phyloP scores from a whole-genome alignment of 2,797 vertebrate genomes.

The Gymnothorax reevesii region DNA sequence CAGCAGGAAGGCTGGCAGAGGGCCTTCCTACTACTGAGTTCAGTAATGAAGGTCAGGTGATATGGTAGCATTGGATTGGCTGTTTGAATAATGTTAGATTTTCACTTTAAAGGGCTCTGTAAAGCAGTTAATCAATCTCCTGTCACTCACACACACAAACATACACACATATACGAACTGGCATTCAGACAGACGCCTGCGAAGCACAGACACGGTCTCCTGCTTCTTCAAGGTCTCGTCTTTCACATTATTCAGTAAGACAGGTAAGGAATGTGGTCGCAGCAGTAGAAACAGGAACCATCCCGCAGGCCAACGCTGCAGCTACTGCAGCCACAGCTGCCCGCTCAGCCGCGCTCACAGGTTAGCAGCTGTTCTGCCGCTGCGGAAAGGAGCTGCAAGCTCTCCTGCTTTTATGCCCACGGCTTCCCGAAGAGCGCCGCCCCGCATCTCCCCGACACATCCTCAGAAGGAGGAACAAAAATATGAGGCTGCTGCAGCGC shows the following conservation, averaged over 20 bases:
- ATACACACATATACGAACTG: not conserved
- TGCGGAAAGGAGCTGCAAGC: not conserved
- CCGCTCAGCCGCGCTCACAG: conserved; percentile 44
- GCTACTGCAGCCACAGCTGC: conserved; percentile 42
- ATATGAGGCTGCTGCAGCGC: not conserved
- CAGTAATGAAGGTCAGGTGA: not conserved
- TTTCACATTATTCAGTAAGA: conserved; percentile 39
- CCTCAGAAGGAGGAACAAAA: not conserved
- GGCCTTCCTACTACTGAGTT: not conserved
- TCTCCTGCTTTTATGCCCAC: not conserved
- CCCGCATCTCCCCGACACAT: not conserved
- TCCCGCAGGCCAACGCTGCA: not conserved
- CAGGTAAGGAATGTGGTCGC: not conserved
- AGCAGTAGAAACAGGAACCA: not conserved
- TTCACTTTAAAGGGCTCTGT: not conserved
- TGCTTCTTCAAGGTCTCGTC: conserved; percentile 42
- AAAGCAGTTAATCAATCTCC: not conserved
- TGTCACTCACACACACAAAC: not conserved
- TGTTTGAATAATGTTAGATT: not conserved
- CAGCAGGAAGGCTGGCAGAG: not conserved
- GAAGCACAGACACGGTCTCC: conserved; percentile 53
- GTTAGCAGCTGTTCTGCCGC: conserved; percentile 58
- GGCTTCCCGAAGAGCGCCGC: not conserved
- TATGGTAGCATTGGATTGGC: not conserved
- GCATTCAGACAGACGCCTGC: conserved; percentile 7